phyloP scores from a whole-genome alignment of 2,797 vertebrate genomes.

The Netta rufina region DNA sequence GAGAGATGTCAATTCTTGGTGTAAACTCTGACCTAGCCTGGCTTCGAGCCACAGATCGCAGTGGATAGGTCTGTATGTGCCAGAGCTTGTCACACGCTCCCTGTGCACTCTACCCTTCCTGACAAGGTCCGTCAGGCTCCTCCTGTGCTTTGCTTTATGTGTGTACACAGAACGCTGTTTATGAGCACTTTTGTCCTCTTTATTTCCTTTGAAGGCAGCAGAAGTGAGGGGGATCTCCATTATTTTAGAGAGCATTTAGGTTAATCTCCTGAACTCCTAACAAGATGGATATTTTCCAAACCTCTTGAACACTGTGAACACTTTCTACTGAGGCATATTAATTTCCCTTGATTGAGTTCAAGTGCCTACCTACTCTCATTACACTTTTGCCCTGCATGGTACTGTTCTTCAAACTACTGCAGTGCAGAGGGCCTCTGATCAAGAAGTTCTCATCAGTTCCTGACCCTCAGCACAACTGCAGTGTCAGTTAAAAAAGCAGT shows the following conservation, averaged over 20 bases:
- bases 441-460: background rate
- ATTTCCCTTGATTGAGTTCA: background rate
- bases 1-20: background rate
- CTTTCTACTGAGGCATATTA: background rate
- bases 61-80: background rate
- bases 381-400: background rate
- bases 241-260: background rate
- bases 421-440: background rate
- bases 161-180: background rate
- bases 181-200: background rate
- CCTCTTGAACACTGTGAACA: background rate
- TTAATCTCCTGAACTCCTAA: background rate
- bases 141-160: background rate
- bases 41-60: background rate
- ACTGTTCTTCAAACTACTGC: background rate
- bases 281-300: background rate
- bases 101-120: background rate
- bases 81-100: background rate
- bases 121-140: background rate
- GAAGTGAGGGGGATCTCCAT: background rate
- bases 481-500: conserved; percentile 21
- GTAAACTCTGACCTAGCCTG: background rate
- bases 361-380: background rate
- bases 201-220: background rate
- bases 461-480: background rate